A percentile compares a stretch with the other conserved stretches of the same genome.
Conservation (phyloP, 2,113 vertebrate genomes). For the Leptodactylus fuscus region DNA sequence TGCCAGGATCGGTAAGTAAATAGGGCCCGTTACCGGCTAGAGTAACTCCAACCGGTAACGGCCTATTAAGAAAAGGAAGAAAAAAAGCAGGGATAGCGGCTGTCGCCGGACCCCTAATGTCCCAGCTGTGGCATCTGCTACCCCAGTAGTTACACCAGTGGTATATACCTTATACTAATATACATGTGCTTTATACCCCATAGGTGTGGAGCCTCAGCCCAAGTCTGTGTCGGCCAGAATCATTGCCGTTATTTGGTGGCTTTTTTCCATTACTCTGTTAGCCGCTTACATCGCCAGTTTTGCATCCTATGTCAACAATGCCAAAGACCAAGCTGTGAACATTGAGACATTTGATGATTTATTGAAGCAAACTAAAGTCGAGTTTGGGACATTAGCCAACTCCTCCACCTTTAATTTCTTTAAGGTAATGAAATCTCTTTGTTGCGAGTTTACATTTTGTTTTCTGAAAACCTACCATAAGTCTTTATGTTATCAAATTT, state of each 20-base stretch:
- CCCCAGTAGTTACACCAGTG: no score
- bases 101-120: no score
- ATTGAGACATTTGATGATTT: constrained; percentile 86
- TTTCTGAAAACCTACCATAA: no score
- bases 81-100: no score
- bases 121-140: no score
- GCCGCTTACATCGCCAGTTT: constrained; percentile 84
- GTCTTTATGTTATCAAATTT: no score
- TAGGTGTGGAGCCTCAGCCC: constrained; percentile 84
- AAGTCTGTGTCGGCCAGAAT: constrained; percentile 80
- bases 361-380: constrained; percentile 80
- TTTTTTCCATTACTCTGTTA: constrained; percentile 83
- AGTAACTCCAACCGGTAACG: no score
- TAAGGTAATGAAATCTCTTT: constrained; percentile 73
- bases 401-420: constrained; percentile 84
- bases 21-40: no score
- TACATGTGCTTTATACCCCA: fast-evolving
- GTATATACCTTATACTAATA: no score
- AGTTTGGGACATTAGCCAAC: constrained; percentile 80
- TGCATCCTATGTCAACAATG: constrained; percentile 68
- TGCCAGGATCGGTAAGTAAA: no score
- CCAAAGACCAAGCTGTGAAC: constrained; percentile 70
- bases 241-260: constrained; percentile 85
- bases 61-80: no score
- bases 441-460: neutral